Evolutionary conservation across 1,140 invertebrate genomes (phyloP).

Genomic region (Goniozus legneri): DNA sequence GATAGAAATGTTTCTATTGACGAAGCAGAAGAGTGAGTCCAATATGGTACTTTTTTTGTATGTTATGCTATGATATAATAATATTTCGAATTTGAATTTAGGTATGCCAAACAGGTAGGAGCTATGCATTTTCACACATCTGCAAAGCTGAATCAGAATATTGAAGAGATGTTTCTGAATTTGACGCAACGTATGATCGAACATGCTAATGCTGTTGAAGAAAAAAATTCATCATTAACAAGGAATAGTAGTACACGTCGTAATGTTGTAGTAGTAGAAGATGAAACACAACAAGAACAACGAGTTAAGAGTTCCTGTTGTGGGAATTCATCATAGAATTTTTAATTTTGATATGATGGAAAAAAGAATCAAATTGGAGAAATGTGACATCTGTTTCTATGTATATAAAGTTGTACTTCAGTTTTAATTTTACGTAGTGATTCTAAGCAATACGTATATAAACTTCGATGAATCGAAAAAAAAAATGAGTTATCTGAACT

Average conservation of each 20-base stretch:
- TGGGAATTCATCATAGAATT: conserved; percentile 34
- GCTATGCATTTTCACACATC: conserved; percentile 95
- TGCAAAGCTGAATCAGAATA: conserved; percentile 89
- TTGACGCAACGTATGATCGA: conserved; percentile 71
- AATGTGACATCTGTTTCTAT: not conserved
- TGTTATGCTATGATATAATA: conserved; percentile 3
- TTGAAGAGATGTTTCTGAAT: conserved; percentile 90
- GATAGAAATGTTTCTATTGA: conserved; percentile 79
- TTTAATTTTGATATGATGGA: too few species aligned
- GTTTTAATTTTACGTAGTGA: conserved; percentile 2
- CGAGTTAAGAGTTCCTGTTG: conserved; percentile 46
- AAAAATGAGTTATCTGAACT: too few species aligned
- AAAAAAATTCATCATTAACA: conserved; percentile 51
- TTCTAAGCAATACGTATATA: too few species aligned
- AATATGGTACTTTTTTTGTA: conserved; percentile 10
- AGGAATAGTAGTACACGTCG: conserved; percentile 55
- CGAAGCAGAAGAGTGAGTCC: conserved; percentile 85
- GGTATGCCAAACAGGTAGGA: conserved; percentile 87
- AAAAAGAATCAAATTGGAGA: too few species aligned
- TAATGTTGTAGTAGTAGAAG: conserved; percentile 63
- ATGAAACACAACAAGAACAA: conserved; percentile 50
- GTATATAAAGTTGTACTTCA: too few species aligned
- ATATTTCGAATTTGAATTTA: conserved; percentile 42
- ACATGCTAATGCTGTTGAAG: conserved; percentile 51
- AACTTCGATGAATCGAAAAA: too few species aligned